A percentile compares a stretch with the other conserved stretches of the same genome.
Conservation (phyloP, 2,797 vertebrate species). For the Mormyrus proboscirostris region DNA sequence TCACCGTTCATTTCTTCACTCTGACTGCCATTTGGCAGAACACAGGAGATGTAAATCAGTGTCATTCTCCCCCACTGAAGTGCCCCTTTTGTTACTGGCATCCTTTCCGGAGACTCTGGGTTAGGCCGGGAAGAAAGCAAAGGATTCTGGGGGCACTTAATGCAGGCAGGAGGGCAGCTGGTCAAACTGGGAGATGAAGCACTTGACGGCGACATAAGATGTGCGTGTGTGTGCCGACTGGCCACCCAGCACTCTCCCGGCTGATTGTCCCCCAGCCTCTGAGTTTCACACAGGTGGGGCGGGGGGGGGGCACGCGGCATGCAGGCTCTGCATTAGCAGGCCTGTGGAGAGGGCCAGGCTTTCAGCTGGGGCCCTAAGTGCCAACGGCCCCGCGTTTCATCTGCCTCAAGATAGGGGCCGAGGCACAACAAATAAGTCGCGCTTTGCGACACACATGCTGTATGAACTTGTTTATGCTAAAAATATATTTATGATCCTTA, state of each 20-base stretch:
- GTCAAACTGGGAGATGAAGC: conserved; percentile 6
- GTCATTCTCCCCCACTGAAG: neutral
- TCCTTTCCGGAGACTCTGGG: neutral
- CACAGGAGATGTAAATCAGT: neutral
- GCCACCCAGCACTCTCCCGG: neutral
- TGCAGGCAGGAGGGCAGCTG: conserved; percentile 6
- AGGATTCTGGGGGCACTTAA: conserved; percentile 18
- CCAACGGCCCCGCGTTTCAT: neutral
- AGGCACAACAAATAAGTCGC: neutral
- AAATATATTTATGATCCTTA: conserved; percentile 5
- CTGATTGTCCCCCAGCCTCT: neutral
- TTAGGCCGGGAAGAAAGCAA: neutral
- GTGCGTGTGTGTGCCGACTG: neutral
- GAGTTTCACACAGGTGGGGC: neutral
- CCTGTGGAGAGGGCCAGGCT: neutral
- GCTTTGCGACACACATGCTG: neutral
- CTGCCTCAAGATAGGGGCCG: neutral
- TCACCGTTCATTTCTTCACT: neutral
- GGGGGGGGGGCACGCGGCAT: neutral
- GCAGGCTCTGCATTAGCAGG: neutral
- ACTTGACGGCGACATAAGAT: neutral
- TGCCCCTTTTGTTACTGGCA: neutral
- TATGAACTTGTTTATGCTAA: neutral
- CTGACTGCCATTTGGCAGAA: no score
- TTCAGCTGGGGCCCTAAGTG: neutral